phyloP scores from a whole-genome alignment of 2,888 invertebrate species.

The Hesperia comma region DNA sequence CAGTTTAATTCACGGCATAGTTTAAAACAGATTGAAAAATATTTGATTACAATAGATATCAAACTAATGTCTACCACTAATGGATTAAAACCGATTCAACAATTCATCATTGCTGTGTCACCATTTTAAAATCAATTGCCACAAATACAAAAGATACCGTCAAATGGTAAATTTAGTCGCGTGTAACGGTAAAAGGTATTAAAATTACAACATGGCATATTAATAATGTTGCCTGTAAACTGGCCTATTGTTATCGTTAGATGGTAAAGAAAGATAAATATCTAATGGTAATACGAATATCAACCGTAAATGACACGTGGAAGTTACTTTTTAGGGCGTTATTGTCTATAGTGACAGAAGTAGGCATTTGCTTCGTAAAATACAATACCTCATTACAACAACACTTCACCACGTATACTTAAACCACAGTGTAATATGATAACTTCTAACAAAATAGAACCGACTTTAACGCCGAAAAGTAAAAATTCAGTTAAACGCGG shows the following conservation, averaged over 20 bases:
- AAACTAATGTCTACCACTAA: background rate
- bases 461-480: too few species aligned
- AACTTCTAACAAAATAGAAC: too few species aligned
- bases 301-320: too few species aligned
- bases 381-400: too few species aligned
- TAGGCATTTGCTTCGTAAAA: too few species aligned
- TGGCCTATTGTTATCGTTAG: background rate
- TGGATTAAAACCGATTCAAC: background rate
- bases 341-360: too few species aligned
- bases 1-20: too few species aligned
- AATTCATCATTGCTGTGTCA: background rate
- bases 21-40: too few species aligned
- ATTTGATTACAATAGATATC: background rate
- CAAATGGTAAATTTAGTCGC: background rate
- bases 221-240: background rate
- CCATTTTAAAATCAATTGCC: conserved; percentile 8
- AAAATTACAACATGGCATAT: background rate
- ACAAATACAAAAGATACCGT: background rate
- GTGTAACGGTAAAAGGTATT: background rate
- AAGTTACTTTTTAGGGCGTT: too few species aligned
- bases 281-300: background rate
- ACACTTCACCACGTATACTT: too few species aligned
- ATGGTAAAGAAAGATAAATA: background rate
- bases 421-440: too few species aligned
- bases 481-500: too few species aligned